phyloP scores from a whole-genome alignment of 37 sponge, comb jelly and placozoan species.

The Agelas oroides region DNA sequence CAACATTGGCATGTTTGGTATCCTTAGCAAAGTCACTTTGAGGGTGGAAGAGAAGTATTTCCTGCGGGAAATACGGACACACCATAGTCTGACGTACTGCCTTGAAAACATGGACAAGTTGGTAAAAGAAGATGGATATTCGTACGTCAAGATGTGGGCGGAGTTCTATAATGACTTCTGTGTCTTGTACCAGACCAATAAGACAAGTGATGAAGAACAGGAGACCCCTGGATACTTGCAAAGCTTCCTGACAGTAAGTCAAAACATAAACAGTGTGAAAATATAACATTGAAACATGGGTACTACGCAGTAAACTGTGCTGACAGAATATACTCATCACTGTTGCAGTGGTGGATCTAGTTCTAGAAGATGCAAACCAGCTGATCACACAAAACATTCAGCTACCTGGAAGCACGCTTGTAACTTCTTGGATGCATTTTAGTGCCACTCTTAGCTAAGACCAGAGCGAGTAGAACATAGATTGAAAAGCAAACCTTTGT shows the following conservation, averaged over 20 bases:
- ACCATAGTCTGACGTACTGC: slow-evolving; percentile 44
- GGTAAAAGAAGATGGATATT: slow-evolving; percentile 6
- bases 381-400: too few species aligned
- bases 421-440: too few species aligned
- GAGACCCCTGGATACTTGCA: neutral
- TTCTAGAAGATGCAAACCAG: too few species aligned
- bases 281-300: too few species aligned
- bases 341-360: neutral
- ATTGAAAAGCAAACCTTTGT: too few species aligned
- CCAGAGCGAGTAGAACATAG: too few species aligned
- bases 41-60: slow-evolving; percentile 42
- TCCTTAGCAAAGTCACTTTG: slow-evolving; percentile 51
- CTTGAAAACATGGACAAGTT: slow-evolving; percentile 38
- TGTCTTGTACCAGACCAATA: slow-evolving; percentile 46
- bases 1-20: slow-evolving; percentile 67
- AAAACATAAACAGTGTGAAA: too few species aligned
- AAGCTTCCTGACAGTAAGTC: slow-evolving; percentile 47
- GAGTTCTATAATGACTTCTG: slow-evolving; percentile 67
- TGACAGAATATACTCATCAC: neutral
- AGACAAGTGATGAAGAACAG: slow-evolving; percentile 7
- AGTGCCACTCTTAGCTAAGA: too few species aligned
- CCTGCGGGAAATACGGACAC: slow-evolving; percentile 52
- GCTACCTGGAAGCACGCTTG: too few species aligned
- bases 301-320: too few species aligned
- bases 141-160: slow-evolving; percentile 70